phyloP scores from a whole-genome alignment of 2,113 vertebrate genomes.

The Mastomys natalensis region DNA sequence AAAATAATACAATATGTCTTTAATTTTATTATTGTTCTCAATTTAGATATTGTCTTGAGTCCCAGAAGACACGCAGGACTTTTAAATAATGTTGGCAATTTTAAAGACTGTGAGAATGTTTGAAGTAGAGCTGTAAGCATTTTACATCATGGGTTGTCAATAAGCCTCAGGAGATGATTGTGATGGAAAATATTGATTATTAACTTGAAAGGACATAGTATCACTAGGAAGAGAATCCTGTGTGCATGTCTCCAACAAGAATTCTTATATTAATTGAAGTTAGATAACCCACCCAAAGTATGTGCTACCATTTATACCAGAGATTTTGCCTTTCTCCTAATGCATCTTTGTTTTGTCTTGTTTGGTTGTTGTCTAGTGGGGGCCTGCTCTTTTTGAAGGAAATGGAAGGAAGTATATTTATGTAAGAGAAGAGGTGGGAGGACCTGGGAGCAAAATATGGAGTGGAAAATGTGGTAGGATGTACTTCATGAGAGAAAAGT shows the following conservation, averaged over 20 bases:
- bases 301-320: neutral
- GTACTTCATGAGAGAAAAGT: neutral
- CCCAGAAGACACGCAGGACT: neutral
- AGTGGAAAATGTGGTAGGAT: neutral
- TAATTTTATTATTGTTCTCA: neutral
- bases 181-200: neutral
- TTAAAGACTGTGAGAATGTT: neutral
- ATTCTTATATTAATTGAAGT: neutral
- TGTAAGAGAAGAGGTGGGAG: neutral
- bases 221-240: neutral
- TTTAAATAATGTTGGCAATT: neutral
- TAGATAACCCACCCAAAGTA: neutral
- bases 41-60: neutral
- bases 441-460: neutral
- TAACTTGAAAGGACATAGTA: neutral
- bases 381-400: neutral
- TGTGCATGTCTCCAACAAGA: neutral
- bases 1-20: neutral
- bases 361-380: neutral
- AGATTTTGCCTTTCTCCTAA: neutral
- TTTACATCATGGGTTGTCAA: neutral
- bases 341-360: neutral
- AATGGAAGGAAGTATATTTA: neutral
- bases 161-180: too few species aligned
- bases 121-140: neutral